These are phyloP conservation scores for Heliconius charithonia DNA, from an alignment of 2,888 invertebrate species.

Conservation along the genomic window DNA sequence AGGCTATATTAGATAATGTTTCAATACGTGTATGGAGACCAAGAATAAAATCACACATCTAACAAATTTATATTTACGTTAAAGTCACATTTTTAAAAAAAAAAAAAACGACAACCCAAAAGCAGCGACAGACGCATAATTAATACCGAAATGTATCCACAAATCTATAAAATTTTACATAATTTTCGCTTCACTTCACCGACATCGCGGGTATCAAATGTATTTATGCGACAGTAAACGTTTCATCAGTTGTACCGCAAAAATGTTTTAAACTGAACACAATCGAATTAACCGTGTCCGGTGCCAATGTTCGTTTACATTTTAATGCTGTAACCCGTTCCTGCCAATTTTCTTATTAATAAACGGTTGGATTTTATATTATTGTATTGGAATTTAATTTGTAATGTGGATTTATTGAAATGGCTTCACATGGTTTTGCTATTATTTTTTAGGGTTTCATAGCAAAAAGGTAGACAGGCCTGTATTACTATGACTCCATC, in stretches of 20 bases:
- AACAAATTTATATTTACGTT: not conserved
- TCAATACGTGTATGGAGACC: not conserved
- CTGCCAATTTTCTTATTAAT: constrained; percentile 23
- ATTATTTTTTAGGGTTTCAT: not conserved
- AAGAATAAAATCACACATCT: not conserved
- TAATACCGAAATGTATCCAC: constrained; percentile 11
- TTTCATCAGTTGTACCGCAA: constrained; percentile 32
- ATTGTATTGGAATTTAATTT: constrained; percentile 4
- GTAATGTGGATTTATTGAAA: constrained; percentile 2
- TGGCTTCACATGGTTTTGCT: not conserved
- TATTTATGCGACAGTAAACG: constrained; percentile 32
- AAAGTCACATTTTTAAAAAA: not conserved
- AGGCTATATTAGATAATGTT: no score
- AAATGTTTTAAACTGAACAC: constrained; percentile 31
- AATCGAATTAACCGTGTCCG: constrained; percentile 21
- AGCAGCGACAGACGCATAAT: constrained; percentile 6
- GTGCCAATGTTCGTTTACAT: constrained; percentile 23
- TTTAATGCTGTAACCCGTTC: not conserved
- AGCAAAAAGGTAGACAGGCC: not conserved
- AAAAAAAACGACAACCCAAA: not conserved
- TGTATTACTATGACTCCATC: no score
- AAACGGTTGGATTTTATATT: not conserved
- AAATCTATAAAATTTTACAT: constrained; percentile 29
- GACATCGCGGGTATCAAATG: constrained; percentile 27
- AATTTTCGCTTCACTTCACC: constrained; percentile 17